Evolutionary conservation across 1,140 invertebrate genomes (phyloP).

Genomic region (Atopsyche davidsoni): DNA sequence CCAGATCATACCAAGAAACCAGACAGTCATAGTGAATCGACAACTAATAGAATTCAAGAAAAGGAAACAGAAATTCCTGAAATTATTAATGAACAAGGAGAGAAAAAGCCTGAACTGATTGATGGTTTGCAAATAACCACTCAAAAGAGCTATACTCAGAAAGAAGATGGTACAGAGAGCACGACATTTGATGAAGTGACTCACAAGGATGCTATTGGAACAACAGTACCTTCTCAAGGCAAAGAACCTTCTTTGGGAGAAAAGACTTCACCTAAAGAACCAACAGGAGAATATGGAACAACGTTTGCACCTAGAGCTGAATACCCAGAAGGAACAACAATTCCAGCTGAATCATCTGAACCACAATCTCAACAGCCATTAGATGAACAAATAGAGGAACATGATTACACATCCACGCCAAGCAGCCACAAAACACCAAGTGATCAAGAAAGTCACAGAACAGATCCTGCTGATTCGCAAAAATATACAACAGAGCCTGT

Average conservation of each 20-base stretch:
- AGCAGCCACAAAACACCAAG: too few species aligned
- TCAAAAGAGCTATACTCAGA: too few species aligned
- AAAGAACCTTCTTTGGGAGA: neutral
- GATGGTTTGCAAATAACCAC: too few species aligned
- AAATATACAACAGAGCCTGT: too few species aligned
- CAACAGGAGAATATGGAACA: constrained; percentile 16
- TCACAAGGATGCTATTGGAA: constrained; percentile 1
- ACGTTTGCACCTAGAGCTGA: neutral
- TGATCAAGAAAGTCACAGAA: too few species aligned
- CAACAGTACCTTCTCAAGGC: neutral
- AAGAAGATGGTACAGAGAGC: neutral
- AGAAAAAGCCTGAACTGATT: neutral
- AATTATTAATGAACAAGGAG: constrained; percentile 3
- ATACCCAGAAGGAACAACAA: neutral
- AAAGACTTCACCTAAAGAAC: constrained; percentile 7
- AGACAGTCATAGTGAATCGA: neutral
- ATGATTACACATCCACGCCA: too few species aligned
- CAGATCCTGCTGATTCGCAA: too few species aligned
- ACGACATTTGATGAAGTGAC: too few species aligned
- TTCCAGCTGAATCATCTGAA: neutral
- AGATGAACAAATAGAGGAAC: neutral
- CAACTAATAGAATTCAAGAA: constrained; percentile 9
- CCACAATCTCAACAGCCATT: neutral
- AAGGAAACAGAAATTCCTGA: constrained; percentile 15
- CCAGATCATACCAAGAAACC: constrained; percentile 2